These are phyloP conservation scores for Drosophila paramelanica DNA, from an alignment of 2,888 invertebrate species.

Conservation along the genomic window DNA sequence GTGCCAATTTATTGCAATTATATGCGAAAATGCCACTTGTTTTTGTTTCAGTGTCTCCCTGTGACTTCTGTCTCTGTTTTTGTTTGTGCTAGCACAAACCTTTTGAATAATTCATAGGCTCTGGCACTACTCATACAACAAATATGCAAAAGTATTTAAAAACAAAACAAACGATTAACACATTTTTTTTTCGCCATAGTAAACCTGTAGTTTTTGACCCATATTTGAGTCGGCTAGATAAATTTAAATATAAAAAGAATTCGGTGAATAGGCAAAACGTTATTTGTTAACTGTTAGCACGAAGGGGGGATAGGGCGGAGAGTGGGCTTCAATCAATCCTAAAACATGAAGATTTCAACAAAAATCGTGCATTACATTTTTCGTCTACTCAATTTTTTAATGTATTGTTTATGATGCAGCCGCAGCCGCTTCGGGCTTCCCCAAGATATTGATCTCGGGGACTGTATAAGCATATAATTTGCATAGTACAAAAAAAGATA, in stretches of 20 bases:
- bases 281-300: conserved; percentile 71
- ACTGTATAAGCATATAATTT: conserved; percentile 50
- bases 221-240: conserved; percentile 61
- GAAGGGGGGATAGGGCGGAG: not conserved
- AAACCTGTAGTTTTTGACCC: conserved; percentile 78
- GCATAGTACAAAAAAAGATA: conserved; percentile 30
- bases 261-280: conserved; percentile 48
- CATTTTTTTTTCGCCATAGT: conserved; percentile 50
- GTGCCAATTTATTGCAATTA: conserved; percentile 16
- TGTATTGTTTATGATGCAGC: conserved; percentile 36
- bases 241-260: conserved; percentile 74
- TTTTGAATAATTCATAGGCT: conserved; percentile 71
- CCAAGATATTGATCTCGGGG: conserved; percentile 60
- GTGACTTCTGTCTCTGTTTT: conserved; percentile 15
- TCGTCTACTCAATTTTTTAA: conserved; percentile 14
- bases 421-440: conserved; percentile 51
- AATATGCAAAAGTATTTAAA: conserved; percentile 30
- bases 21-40: conserved; percentile 42
- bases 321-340: conserved; percentile 45
- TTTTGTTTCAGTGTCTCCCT: conserved; percentile 21
- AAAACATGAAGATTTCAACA: conserved; percentile 55
- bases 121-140: conserved; percentile 32
- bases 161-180: conserved; percentile 69
- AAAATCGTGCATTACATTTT: conserved; percentile 72
- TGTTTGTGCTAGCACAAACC: conserved; percentile 39